These are phyloP conservation scores for Ia io DNA, from an alignment of 2,113 vertebrate genomes.

Conservation along the genomic window DNA sequence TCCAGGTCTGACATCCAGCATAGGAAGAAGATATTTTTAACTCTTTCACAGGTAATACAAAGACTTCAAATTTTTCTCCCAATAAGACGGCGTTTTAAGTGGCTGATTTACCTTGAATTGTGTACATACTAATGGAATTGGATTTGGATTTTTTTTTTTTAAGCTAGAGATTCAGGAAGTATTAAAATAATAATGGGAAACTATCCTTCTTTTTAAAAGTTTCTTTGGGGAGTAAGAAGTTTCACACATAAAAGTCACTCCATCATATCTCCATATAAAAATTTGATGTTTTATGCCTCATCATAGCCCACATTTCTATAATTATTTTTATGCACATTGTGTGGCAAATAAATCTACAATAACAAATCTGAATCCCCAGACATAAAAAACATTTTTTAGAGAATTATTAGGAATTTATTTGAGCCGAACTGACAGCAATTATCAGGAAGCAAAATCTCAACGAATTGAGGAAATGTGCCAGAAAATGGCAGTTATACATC, in stretches of 20 bases:
- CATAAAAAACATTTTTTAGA: not conserved
- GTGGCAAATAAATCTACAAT: not conserved
- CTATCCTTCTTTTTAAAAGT: not conserved
- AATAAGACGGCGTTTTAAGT: not conserved
- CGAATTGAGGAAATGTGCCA: not conserved
- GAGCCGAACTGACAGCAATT: not conserved
- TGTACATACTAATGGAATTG: not conserved
- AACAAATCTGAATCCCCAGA: not conserved
- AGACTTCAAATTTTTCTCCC: not conserved
- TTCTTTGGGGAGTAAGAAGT: constrained; percentile 35
- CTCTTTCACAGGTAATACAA: not conserved
- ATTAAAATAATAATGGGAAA: not conserved
- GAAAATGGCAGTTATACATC: not conserved
- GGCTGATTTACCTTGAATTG: constrained; percentile 4
- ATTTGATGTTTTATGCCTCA: not conserved
- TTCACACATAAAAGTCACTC: not conserved
- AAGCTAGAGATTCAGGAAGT: not conserved
- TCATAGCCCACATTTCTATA: not conserved
- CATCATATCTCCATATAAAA: not conserved
- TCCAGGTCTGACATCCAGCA: not conserved
- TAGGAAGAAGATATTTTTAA: not conserved
- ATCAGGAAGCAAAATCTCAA: not conserved
- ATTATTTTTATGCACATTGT: not conserved
- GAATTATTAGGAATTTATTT: not conserved
- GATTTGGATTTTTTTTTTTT: not conserved